Conservation (phyloP, 2,797 vertebrate genomes). For the Clarias laeviceps region DNA sequence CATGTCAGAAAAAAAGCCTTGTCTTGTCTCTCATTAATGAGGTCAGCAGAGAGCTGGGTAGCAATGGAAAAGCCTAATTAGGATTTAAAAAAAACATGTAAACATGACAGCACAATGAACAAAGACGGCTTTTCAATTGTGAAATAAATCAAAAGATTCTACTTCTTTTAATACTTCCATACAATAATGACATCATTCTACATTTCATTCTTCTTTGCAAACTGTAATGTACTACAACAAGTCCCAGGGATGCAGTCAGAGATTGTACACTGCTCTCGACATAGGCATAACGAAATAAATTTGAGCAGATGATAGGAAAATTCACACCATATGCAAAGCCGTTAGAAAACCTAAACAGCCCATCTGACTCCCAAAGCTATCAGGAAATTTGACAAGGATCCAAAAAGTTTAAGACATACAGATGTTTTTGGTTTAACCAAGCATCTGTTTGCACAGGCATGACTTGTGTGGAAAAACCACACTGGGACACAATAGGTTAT, state of each 20-base stretch:
- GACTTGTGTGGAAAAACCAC: slow-evolving; percentile 76
- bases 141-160: slow-evolving; percentile 53
- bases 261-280: not conserved
- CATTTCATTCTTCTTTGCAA: not conserved
- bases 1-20: slow-evolving; percentile 83
- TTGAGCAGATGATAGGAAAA: slow-evolving; percentile 66
- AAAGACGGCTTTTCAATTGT: slow-evolving; percentile 66
- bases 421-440: slow-evolving; percentile 79
- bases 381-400: slow-evolving; percentile 79
- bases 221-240: not conserved
- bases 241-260: slow-evolving; percentile 24
- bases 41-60: slow-evolving; percentile 70
- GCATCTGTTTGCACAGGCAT: slow-evolving; percentile 81
- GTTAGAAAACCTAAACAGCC: slow-evolving; percentile 66
- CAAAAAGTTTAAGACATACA: slow-evolving; percentile 79
- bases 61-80: slow-evolving; percentile 67
- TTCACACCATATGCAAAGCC: slow-evolving; percentile 76
- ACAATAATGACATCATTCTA: not conserved
- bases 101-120: slow-evolving; percentile 64
- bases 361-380: slow-evolving; percentile 70
- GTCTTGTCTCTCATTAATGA: slow-evolving; percentile 69
- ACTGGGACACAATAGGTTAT: slow-evolving; percentile 74
- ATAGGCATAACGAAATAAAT: slow-evolving; percentile 23
- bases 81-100: slow-evolving; percentile 68
- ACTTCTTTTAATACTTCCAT: not conserved